Base-by-base conservation (phyloP, 1,140 invertebrate species). In the Grapholita molesta region DNA sequence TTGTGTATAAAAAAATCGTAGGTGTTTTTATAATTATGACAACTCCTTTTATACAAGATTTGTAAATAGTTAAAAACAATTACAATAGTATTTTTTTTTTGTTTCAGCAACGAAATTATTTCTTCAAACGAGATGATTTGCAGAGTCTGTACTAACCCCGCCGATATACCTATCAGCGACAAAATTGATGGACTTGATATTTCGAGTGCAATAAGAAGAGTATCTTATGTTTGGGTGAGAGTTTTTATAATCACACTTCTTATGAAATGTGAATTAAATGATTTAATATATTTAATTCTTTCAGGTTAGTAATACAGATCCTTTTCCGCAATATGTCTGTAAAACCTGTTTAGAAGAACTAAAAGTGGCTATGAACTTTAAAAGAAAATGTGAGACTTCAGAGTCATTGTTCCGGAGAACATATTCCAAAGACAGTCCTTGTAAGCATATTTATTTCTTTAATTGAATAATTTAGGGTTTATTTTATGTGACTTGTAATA, bases 371-470 rank as follows among this genome's bases (percentile, higher is more conserved):
- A 11, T 66, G 7, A 0, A 21, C 24, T 66, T 66, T 42, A 66
- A 48, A 21, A 38, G 48, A 21, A 66, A 66, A 66, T 66, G 65
- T 48, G 65, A 66, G 35, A 21, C 65, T 48, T 42, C 65, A 42
- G 24, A 66, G 8, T 18, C 24, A 15, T 11, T 21, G 6, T 64
- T 64, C 9, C 28, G 28, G 8, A n/a, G 35, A 64, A 64, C 61
- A 33, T 15, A 32, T 7, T 15, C 61, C 15, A n/a, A 21, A 9
- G 28, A n/a, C 25, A n/a, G n/a, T n/a, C 1, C 24, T n/a, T 5
- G 53, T 57, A 25, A 57, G 12, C 28, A 12, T 28, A 61, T 3
- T 9, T 61, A 12, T 11, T 61, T n/a, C 11, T 61, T 8, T 15
- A 28, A 12, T 23, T 61, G n/a, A n/a, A n/a, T n/a, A n/a, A n/a